Evolutionary conservation across 2,888 invertebrate genomes (phyloP).

Genomic region (Neoascia interrupta): DNA sequence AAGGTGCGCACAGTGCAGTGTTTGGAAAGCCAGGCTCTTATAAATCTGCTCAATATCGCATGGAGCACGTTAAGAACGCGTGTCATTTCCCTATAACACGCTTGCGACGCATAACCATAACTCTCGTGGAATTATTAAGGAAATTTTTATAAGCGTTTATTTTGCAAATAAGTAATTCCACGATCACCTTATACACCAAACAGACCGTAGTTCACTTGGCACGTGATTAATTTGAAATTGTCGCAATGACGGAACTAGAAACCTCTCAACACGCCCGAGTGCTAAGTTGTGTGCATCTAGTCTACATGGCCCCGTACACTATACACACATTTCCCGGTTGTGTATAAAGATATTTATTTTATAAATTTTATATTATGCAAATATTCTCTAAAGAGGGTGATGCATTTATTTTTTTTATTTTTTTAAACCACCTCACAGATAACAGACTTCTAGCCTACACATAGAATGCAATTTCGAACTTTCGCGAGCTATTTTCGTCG

Average conservation of each 20-base stretch:
- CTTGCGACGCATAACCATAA: conserved; percentile 57
- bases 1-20: no score
- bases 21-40: background rate
- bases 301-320: background rate
- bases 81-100: conserved; percentile 35
- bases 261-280: conserved; percentile 37
- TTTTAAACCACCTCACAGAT: conserved; percentile 10
- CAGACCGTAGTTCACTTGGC: conserved; percentile 36
- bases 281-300: conserved; percentile 23
- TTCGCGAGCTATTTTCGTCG: conserved; percentile 52
- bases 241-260: conserved; percentile 66
- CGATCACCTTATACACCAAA: background rate
- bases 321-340: conserved; percentile 51
- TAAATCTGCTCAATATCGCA: background rate
- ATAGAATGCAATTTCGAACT: background rate
- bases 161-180: conserved; percentile 48
- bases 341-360: conserved; percentile 48
- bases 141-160: conserved; percentile 56
- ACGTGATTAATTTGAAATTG: conserved; percentile 65
- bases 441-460: background rate
- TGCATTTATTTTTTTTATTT: no score
- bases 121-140: conserved; percentile 63
- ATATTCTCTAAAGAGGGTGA: conserved; percentile 22
- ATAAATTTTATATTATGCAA: conserved; percentile 57
- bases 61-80: conserved; percentile 45